Evolutionary conservation across 2,113 vertebrate species (phyloP).

Genomic region (Dipodomys merriami): DNA sequence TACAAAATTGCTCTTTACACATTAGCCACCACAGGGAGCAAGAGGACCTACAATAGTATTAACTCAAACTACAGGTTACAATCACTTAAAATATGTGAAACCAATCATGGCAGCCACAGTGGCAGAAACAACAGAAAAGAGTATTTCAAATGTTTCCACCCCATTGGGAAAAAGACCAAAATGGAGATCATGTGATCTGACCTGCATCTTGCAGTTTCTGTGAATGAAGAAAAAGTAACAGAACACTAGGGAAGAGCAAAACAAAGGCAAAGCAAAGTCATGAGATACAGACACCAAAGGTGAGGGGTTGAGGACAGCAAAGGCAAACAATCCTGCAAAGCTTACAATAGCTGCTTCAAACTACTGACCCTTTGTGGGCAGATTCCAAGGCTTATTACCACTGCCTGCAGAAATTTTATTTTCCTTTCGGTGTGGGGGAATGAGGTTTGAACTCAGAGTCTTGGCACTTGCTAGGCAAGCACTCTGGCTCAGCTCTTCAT

Average conservation of each 20-base stretch:
- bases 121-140: conserved; percentile 57
- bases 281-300: neutral
- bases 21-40: conserved; percentile 68
- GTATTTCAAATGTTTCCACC: conserved; percentile 65
- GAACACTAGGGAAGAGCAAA: neutral
- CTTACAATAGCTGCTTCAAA: neutral
- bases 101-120: neutral
- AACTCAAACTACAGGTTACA: conserved; percentile 66
- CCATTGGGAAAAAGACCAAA: conserved; percentile 67
- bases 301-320: neutral
- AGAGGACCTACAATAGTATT: conserved; percentile 64
- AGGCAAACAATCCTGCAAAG: neutral
- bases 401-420: neutral
- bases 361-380: neutral
- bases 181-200: conserved; percentile 29
- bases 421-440: neutral
- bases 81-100: conserved; percentile 61
- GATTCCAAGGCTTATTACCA: neutral
- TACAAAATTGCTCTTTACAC: conserved; percentile 75
- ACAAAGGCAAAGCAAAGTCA: conserved; percentile 18
- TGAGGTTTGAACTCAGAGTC: no score
- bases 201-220: conserved; percentile 43
- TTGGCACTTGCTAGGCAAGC: no score
- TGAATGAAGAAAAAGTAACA: neutral
- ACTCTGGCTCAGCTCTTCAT: no score